Base-by-base conservation (phyloP, 2,888 invertebrate genomes). In the Ochropleura leucogaster region DNA sequence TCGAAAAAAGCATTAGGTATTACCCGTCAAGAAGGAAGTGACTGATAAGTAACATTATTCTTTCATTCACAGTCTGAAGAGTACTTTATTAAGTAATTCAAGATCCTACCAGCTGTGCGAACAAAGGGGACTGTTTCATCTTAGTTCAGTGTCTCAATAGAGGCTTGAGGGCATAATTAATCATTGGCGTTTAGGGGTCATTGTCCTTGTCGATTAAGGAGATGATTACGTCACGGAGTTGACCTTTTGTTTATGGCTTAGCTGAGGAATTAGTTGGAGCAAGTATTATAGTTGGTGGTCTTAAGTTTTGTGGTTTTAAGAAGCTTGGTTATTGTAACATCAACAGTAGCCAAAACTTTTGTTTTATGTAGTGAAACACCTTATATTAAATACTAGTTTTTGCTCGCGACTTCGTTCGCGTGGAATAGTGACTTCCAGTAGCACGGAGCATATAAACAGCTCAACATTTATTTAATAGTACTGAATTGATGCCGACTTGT, bases 21-120 rank as follows among this genome's bases (percentile, higher is more conserved):
- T 42, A n/a, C 10, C 44, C 20, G 57, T 42, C 51, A 64, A 30
- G 51, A 40, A 53, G 44, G 20, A 63, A 64, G 44, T 79, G 73
- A 80, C 59, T 42, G 49, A 79, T 79, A 72, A 12, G 42, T 18
- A 63, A 67, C 79, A 72, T 83, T 62, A 80, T 83, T 83, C 80
- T 80, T 80, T 72, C 57, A 72, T 73, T 72, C 63, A 64, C 7
- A 18, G 12, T 12, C n/a, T 49, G 49, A 44, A 57, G 69, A 81
- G 63, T 68, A 65, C 82, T 82, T 85, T 82, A 82, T 77, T 85
- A 83, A 77, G 79, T 78, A 73, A 82, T 85, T 85, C 71, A 77
- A 74, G 68, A 55, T 60, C 49, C 65, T 46, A 72, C 46, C 57
- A 76, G 64, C 72, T 68, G 67, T 20, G 72, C 16, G 68, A 62